Evolutionary conservation across 2,888 invertebrate species (phyloP).

Genomic region (Minunthozetes semirufus): DNA sequence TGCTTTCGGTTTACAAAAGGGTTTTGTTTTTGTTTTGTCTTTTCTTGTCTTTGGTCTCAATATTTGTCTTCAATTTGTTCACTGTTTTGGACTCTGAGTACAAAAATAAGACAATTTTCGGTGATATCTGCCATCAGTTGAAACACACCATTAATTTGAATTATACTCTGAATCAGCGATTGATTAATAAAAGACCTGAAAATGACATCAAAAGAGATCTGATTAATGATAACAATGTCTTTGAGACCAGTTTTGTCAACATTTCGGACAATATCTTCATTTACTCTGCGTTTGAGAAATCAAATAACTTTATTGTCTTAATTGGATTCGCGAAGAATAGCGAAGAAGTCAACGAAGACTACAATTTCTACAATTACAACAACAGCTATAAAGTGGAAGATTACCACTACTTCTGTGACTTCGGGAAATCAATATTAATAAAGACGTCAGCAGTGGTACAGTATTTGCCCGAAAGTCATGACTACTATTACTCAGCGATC

Average conservation of each 20-base stretch:
- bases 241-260: neutral
- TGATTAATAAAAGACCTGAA: too few species aligned
- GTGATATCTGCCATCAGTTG: neutral
- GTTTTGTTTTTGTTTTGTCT: neutral
- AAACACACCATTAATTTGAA: neutral
- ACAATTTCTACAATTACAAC: neutral
- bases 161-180: neutral
- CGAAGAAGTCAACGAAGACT: neutral
- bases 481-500: constrained; percentile 21
- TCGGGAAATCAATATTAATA: neutral
- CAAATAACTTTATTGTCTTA: neutral
- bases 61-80: neutral
- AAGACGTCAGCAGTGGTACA: constrained; percentile 6
- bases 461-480: constrained; percentile 33
- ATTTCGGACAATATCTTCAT: constrained; percentile 16
- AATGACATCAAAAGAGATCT: too few species aligned
- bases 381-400: neutral
- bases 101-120: neutral
- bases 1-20: neutral
- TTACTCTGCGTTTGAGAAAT: neutral
- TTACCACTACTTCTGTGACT: neutral
- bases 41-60: neutral
- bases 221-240: too few species aligned
- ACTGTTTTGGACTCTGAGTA: neutral
- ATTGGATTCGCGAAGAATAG: constrained; percentile 8